Evolutionary conservation across 2,888 invertebrate genomes (phyloP).

Genomic region (Pheosia gnoma): DNA sequence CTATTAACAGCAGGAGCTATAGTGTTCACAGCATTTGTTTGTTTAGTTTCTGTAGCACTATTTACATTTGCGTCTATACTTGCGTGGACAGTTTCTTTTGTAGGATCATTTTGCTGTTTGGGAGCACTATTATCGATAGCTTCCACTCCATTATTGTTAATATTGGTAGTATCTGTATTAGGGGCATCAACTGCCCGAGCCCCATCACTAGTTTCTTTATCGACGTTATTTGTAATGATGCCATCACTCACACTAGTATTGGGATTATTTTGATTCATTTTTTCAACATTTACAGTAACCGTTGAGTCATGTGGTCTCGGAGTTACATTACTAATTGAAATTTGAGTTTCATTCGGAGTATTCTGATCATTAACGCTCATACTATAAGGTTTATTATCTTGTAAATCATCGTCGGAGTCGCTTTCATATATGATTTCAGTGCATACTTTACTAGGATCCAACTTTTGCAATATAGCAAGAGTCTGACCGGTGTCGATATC

Average conservation of each 20-base stretch:
- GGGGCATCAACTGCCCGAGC: background rate
- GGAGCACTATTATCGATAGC: background rate
- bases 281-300: background rate
- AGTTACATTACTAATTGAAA: background rate
- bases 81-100: background rate
- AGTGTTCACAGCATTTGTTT: background rate
- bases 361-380: background rate
- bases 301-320: background rate
- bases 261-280: background rate
- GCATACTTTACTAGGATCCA: background rate
- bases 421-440: background rate
- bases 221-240: background rate
- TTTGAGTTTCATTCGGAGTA: background rate
- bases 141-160: no score
- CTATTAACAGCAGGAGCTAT: background rate
- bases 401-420: background rate
- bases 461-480: background rate
- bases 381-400: background rate
- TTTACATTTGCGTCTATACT: background rate
- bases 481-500: background rate
- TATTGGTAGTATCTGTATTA: no score
- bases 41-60: background rate
- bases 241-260: background rate
- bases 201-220: background rate
- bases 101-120: background rate